Evolutionary conservation across 2,797 vertebrate genomes (phyloP), one percentile per base, ranked within the genome.

Genomic region (Melopsittacus undulatus): DNA sequence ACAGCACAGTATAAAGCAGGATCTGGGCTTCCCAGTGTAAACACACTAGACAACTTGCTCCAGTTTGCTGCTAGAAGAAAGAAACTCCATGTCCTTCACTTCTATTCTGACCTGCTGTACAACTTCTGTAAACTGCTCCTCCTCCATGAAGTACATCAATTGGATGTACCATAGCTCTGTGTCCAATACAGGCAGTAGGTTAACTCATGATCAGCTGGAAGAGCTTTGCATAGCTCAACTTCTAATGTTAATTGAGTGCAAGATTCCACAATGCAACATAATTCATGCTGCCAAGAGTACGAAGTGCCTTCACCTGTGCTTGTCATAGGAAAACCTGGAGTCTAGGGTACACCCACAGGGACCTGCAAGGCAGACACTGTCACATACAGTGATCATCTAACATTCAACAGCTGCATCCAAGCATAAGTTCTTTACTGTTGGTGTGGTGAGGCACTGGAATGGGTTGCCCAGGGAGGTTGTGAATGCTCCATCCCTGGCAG

Each of bases 31-130:
- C 59, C 57, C 22, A 30, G 8, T 7, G 9, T 61, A 82, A 69
- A 56, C 11, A 26, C 0, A 1, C 32, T 11, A 48, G 27, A 40
- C 1, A 2, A 22, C 10, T 62, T 78, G 5, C 23, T 89, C 40
- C 1, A 0, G 10, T 45, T 61, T 2, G 0, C 34, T 91, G n/a
- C 73, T 49, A 45, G 49, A 75, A 69, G 61, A 48, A 70, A 74
- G n/a, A 70, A 88, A 54, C 40, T 51, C 6, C 45, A 2, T 7
- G 19, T 59, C 46, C 73, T 87, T 76, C 68, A 29, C 40, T n/a
- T 86, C 52, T 83, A 10, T 30, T 62, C 59, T 63, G 57, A 76
- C 27, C 51, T 75, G 49, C 73, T 54, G 18, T 19, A 19, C 27
- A 85, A 9, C 13, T 80, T 36, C 10, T 0, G 27, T 16, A 54